Conservation (phyloP, 2,797 vertebrate genomes). For the Acipenser ruthenus region DNA sequence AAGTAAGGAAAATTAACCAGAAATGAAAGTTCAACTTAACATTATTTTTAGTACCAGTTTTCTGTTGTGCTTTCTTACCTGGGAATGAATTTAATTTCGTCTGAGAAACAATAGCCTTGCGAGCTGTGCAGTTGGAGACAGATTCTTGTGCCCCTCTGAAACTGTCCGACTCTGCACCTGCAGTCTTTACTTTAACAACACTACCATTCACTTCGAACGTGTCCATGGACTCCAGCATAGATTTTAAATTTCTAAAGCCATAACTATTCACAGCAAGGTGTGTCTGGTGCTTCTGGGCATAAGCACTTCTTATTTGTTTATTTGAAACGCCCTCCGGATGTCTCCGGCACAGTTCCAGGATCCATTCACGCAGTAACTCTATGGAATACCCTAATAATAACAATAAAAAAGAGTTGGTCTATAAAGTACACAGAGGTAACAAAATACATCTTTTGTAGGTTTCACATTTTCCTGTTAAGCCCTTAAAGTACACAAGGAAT, state of each 20-base stretch:
- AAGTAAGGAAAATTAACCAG: no score
- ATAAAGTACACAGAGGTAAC: no score
- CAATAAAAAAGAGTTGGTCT: no score
- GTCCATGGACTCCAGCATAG: conserved; percentile 10
- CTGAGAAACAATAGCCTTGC: neutral
- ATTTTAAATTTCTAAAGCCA: neutral
- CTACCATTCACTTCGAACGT: neutral
- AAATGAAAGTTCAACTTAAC: no score
- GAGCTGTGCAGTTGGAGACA: neutral
- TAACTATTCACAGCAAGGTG: neutral
- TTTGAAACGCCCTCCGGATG: neutral
- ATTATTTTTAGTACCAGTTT: no score
- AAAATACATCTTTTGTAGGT: no score
- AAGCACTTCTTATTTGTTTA: neutral
- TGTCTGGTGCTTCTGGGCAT: neutral
- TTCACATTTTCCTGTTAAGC: neutral
- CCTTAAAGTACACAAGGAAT: no score
- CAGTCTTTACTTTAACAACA: neutral
- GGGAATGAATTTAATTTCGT: neutral
- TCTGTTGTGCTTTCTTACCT: neutral
- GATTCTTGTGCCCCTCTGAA: neutral
- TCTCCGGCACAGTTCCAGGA: neutral
- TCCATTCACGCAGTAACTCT: neutral
- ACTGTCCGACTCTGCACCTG: neutral
- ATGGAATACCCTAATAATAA: neutral